Base-by-base conservation (phyloP, 2,888 invertebrate species). In the Thyatira batis region DNA sequence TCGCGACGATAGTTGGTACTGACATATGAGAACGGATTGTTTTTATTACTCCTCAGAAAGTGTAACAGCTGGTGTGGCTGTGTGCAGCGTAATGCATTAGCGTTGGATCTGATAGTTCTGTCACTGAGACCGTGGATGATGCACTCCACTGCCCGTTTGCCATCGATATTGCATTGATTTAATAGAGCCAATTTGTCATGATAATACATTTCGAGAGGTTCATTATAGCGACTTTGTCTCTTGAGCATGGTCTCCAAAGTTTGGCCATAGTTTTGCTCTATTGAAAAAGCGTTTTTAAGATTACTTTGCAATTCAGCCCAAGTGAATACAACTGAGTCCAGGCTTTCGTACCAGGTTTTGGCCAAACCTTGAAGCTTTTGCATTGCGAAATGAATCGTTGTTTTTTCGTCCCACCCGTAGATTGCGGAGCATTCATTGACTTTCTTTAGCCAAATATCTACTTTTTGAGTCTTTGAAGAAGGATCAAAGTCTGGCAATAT, bases 241-340 rank as follows among this genome's bases (percentile, higher is more conserved):
- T 33, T 55, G 0, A 63, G 48, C 67, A 67, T 67, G 2, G 57
- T 55, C 45, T 60, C 58, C 27, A 65, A 45, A 20, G 50, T 28
- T 45, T 65, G 63, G 39, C 55, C 59, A 54, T 54, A 63, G 45
- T 58, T 57, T 30, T 53, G 54, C 43, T 62, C 57, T 5, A 20
- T 55, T 0, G 64, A 58, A 48, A 64, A 67, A 28, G 63, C 63
- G 44, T 11, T 61, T 20, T 51, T 23, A 3, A 68, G 23, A 44
- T 61, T 56, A 43, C 28, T 53, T 49, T 72, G 69, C 69, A 65
- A 70, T 23, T 67, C 60, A 2, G 39, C 2, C 60, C 65, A 63
- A n/a, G 25, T 52, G 44, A 54, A 63, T 10, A 63, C 39, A 20
- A 64, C 51, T 8, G 63, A 51, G 44, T 48, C 39, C 13, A 62